phyloP scores from a whole-genome alignment of 2,888 invertebrate species.

The Noctuana brunneofusca region DNA sequence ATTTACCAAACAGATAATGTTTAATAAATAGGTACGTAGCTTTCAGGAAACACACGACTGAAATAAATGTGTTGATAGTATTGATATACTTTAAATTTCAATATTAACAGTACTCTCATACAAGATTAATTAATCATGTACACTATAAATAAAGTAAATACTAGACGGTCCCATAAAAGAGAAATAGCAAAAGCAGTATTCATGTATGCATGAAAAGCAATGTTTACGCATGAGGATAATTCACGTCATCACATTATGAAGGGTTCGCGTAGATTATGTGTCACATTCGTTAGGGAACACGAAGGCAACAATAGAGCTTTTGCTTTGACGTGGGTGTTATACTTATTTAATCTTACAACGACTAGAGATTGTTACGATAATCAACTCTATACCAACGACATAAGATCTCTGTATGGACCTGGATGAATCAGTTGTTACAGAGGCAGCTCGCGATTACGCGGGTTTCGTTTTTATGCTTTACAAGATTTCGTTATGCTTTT shows the following conservation, averaged over 20 bases:
- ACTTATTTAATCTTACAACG: not conserved
- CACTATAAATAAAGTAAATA: not conserved
- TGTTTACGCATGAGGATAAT: constrained; percentile 25
- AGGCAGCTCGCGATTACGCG: not conserved
- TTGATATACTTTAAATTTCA: too few relatives aligned
- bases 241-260: constrained; percentile 26
- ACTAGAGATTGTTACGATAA: not conserved
- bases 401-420: not conserved
- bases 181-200: not conserved
- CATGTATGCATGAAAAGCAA: constrained; percentile 11
- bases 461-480: not conserved
- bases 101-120: too few relatives aligned
- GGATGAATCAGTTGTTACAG: not conserved
- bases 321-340: constrained; percentile 20
- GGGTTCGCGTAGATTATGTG: constrained; percentile 21
- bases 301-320: constrained; percentile 15
- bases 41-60: too few relatives aligned
- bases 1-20: too few relatives aligned
- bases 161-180: not conserved
- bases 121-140: too few relatives aligned
- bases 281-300: constrained; percentile 31
- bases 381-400: not conserved
- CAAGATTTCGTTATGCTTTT: not conserved
- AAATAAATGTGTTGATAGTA: too few relatives aligned
- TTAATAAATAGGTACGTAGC: too few relatives aligned